Evolutionary conservation across 2,113 vertebrate species (phyloP).

Genomic region (Okapia johnstoni): DNA sequence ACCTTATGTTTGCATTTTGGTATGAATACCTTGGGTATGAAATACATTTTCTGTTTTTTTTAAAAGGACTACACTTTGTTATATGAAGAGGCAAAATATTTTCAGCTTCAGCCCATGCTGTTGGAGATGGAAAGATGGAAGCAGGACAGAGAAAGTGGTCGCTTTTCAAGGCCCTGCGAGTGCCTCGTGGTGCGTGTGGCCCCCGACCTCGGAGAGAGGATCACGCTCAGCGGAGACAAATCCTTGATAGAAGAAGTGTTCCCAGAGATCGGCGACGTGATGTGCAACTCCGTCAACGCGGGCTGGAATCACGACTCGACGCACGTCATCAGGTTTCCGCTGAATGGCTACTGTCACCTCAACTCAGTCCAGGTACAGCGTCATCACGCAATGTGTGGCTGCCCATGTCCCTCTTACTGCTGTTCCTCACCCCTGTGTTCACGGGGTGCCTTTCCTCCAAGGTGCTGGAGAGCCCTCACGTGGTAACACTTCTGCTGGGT

Average conservation of each 20-base stretch:
- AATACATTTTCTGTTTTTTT: slow-evolving; percentile 26
- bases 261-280: slow-evolving; percentile 90
- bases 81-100: slow-evolving; percentile 96
- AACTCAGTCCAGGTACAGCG: slow-evolving; percentile 96
- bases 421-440: background rate
- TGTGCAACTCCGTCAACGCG: slow-evolving; percentile 89
- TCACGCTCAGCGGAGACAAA: slow-evolving; percentile 89
- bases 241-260: slow-evolving; percentile 93
- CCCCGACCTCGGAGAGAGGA: slow-evolving; percentile 92
- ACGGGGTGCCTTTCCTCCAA: background rate
- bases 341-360: slow-evolving; percentile 93
- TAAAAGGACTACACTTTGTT: slow-evolving; percentile 93
- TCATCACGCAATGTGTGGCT: rapidly evolving
- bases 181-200: slow-evolving; percentile 93
- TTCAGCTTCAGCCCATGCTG: slow-evolving; percentile 93
- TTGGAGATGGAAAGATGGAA: slow-evolving; percentile 92
- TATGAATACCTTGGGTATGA: slow-evolving; percentile 17
- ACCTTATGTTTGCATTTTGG: background rate
- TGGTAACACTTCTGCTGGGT: background rate
- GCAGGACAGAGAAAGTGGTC: slow-evolving; percentile 84
- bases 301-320: slow-evolving; percentile 90
- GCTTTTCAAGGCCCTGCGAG: slow-evolving; percentile 86
- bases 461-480: background rate
- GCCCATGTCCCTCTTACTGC: background rate
- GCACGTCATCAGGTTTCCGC: slow-evolving; percentile 91